Percentiles rank a stretch among this genome's conserved stretches.
phyloP scores from a whole-genome alignment of 1,140 invertebrate species.

The Tyrophagus putrescentiae region DNA sequence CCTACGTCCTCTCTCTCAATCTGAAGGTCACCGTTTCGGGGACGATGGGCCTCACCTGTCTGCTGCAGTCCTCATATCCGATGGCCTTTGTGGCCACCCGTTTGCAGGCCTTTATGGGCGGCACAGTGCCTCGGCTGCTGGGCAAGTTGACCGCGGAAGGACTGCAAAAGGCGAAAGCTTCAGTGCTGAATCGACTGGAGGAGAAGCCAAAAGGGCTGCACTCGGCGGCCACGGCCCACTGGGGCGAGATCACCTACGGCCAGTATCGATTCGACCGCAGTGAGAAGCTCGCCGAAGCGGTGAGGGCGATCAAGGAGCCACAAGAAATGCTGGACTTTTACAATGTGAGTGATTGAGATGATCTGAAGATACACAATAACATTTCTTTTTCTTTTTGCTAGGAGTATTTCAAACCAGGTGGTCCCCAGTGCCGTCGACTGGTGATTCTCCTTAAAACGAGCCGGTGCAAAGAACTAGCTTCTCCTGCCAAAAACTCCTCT shows the following conservation, averaged over 20 bases:
- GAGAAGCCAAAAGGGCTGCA: neutral
- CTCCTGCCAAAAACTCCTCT: too few relatives aligned
- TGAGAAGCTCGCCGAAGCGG: neutral
- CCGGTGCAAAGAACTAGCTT: neutral
- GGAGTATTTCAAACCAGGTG: neutral
- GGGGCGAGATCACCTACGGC: neutral
- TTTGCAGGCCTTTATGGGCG: neutral
- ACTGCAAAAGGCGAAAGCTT: neutral
- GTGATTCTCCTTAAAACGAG: neutral
- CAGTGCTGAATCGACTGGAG: neutral
- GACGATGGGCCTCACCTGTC: neutral
- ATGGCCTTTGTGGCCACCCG: neutral
- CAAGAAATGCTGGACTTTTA: neutral
- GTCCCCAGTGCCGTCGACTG: neutral
- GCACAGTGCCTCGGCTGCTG: neutral
- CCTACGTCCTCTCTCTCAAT: conserved; percentile 83
- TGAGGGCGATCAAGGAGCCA: neutral
- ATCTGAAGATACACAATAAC: too few relatives aligned
- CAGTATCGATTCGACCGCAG: neutral
- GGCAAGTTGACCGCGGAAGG: neutral
- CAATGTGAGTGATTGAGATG: neutral
- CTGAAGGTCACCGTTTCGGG: conserved; percentile 31
- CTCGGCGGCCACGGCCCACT: neutral
- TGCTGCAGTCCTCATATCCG: neutral
- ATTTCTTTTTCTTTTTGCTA: too few relatives aligned